These are phyloP conservation scores for Gobionotothen gibberifrons DNA, from an alignment of 2,797 vertebrate genomes.

Conservation along the genomic window DNA sequence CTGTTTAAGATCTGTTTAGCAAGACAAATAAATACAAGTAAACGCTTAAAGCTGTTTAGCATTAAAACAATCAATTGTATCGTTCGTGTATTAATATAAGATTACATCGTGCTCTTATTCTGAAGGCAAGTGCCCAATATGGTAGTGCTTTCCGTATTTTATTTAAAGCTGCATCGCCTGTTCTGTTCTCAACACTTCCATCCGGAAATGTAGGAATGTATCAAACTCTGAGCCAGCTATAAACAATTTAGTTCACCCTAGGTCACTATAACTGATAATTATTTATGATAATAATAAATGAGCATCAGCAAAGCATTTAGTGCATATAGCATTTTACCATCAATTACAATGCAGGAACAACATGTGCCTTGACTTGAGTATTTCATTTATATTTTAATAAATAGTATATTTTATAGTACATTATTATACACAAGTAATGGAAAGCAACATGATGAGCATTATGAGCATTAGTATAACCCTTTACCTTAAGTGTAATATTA, in stretches of 20 bases:
- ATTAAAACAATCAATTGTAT: rapidly evolving
- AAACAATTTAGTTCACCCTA: constrained; percentile 47
- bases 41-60: rapidly evolving
- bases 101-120: constrained; percentile 51
- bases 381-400: not conserved
- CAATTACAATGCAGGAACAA: constrained; percentile 15
- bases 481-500: not conserved
- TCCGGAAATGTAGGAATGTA: constrained; percentile 82
- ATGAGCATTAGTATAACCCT: not conserved
- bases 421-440: not conserved
- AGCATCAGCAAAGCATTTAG: not conserved
- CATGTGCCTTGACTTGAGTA: not conserved
- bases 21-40: rapidly evolving
- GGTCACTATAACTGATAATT: constrained; percentile 17
- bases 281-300: not conserved
- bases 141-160: constrained; percentile 83
- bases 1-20: rapidly evolving
- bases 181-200: constrained; percentile 61
- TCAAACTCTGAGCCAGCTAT: constrained; percentile 47
- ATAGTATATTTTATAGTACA: not conserved
- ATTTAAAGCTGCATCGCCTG: constrained; percentile 77
- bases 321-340: not conserved
- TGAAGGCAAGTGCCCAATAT: constrained; percentile 82
- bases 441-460: not conserved
- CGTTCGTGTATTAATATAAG: rapidly evolving